These are phyloP conservation scores for Neelides sp. DNA, from an alignment of 1,140 invertebrate species.

Conservation along the genomic window DNA sequence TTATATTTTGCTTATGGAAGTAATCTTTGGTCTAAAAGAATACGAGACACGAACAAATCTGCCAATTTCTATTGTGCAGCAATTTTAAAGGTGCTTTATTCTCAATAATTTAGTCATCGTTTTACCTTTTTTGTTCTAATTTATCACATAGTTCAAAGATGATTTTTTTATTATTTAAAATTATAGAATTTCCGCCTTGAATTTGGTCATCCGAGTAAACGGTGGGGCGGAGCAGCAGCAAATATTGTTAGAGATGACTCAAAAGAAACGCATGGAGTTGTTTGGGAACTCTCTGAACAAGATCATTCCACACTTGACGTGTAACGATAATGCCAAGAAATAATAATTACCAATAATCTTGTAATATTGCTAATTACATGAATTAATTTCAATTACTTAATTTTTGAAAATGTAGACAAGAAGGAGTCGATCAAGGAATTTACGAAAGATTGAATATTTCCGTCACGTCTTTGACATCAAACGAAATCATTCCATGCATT, in stretches of 20 bases:
- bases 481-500: slow-evolving; percentile 46
- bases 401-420: slow-evolving; percentile 56
- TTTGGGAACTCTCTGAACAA: too few relatives aligned
- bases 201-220: slow-evolving; percentile 51
- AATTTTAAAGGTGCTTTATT: slow-evolving; percentile 48
- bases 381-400: too few relatives aligned
- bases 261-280: slow-evolving; percentile 56
- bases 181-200: slow-evolving; percentile 54
- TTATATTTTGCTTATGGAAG: slow-evolving; percentile 69
- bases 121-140: too few relatives aligned
- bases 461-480: slow-evolving; percentile 45
- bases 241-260: slow-evolving; percentile 53
- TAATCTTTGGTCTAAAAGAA: slow-evolving; percentile 52
- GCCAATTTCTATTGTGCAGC: slow-evolving; percentile 47
- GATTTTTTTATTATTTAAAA: slow-evolving; percentile 8
- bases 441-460: slow-evolving; percentile 53
- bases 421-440: slow-evolving; percentile 53
- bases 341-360: too few relatives aligned
- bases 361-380: too few relatives aligned
- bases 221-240: slow-evolving; percentile 60
- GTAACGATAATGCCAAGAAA: too few relatives aligned
- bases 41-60: slow-evolving; percentile 53
- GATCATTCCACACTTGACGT: too few relatives aligned
- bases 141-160: neutral
- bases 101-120: too few relatives aligned